Evolutionary conservation across 2,888 invertebrate genomes (phyloP), one percentile per base, ranked within the genome.

Genomic region (Oscheius myriophilus): DNA sequence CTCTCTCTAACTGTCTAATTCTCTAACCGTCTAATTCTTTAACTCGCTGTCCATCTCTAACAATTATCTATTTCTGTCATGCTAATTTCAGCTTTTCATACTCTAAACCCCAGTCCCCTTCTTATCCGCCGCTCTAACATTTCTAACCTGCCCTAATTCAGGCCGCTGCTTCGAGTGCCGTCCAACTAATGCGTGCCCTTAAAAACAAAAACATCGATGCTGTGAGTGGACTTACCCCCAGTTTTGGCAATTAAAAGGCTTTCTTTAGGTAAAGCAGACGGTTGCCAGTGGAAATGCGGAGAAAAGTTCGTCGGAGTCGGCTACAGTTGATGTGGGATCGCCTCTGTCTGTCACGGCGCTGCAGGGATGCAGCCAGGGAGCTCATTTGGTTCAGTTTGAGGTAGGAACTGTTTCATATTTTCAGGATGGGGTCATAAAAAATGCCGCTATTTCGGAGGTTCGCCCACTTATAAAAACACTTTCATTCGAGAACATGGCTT

Each of bases 161-260:
- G 81, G 92, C 92, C 16, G 90, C 94, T 76, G 94, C 93, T 71
- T 95, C 95, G 89, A 95, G 95, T 0, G 95, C 96, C 0, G 93
- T 96, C 9, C 96, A 96, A 87, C 93, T 96, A 90, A 94, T 96
- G 88, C 91, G 95, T 82, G 96, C 95, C 0, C 90, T 96, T 18
- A 91, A 94, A 16, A 94, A 95, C 83, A 91, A 95, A 78, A 96
- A 96, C 87, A 89, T 96, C 78, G 93, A 93, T n/a, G 95, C 95
- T 0, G 96, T 96, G 87, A 42, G 63, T 63, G 25, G 3, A 16
- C 16, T n/a, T 1, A 52, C 2, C 18, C 6, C 16, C 25, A 26
- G 16, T 14, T n/a, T 26, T 51, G 9, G 6, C 33, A 33, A 6
- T 33, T 33, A 33, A 33, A 33, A 9, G 33, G 33, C 9, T 41